Evolutionary conservation across 2,888 invertebrate species (phyloP), one percentile per base, ranked within the genome.

Genomic region (Eupithecia subumbrata): DNA sequence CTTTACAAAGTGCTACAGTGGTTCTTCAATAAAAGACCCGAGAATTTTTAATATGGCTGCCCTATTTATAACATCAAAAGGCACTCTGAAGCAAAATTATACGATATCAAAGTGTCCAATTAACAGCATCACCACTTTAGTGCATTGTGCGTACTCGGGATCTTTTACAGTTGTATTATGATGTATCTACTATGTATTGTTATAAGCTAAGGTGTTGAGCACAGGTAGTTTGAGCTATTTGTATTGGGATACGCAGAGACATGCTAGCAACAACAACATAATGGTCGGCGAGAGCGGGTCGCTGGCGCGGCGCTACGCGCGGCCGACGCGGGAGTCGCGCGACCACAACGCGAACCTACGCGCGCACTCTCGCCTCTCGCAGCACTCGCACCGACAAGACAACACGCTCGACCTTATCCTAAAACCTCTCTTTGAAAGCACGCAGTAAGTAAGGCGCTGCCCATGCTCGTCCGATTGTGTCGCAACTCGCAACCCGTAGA

Each of bases 251-350:
- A 91, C 91, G 89, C 95, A 95, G 95, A 95, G 95, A 92, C 95
- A 95, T 92, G 95, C 95, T 94, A 95, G 95, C 94, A 95, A 95
- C 95, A 95, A 95, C 95, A 95, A 95, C 95, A 94, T 95, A 90
- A 86, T 94, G 92, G 91, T 91, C 85, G 94, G 92, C 87, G 93
- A 93, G 89, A 91, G 92, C 91, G 94, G 93, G 64, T 94, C 94
- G 84, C 91, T 95, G 91, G 92, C 94, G 87, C 91, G 94, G 84
- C 90, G 93, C 83, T 91, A 92, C 90, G 90, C 87, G 87, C 91
- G 93, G 79, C 90, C 92, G 79, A 82, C 92, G 86, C 89, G 89
- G 82, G 90, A 90, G 79, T 82, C 92, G 85, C 89, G 89, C 84
- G 90, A 90, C 87, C 83, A 86, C 92, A 93, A 94, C 91, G 92